Base-by-base conservation (phyloP, 2,113 vertebrate genomes). In the Sciurus niger region DNA sequence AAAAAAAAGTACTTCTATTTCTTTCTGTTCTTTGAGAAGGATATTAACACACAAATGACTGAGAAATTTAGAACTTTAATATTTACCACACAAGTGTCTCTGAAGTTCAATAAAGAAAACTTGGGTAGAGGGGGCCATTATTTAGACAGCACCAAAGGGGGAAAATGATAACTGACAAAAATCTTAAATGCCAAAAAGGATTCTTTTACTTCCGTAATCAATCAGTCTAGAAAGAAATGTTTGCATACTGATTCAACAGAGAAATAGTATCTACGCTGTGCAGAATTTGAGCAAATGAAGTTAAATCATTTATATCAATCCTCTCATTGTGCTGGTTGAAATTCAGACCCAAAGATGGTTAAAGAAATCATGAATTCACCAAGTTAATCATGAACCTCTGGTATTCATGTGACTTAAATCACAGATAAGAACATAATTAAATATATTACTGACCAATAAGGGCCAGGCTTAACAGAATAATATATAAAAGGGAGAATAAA, bases 51-150 rank as follows among this genome's bases (percentile, higher is more conserved):
- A 18, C 7, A 65, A 77, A 95, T 70, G 67, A 93, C 48, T 84
- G 48, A 82, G 89, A 97, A 93, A 70, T 96, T 96, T 40, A 60
- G 78, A 92, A 96, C 84, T 98, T 97, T 97, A 78, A 48, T 94
- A 93, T 96, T 98, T 97, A 94, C 58, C 79, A 83, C 73, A 90
- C 72, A 51, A 97, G 78, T 74, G 30, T 22, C 55, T 95, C 96
- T 92, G 97, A 96, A 96, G 22, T 84, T 94, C 74, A 96, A 70
- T 48, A 63, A 28, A 76, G 80, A 97, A 87, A 98, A 97, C 51
- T 73, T 73, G 30, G 32, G 14, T 77, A 17, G 24, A 91, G 48
- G 67, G 20, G 79, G 9, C 40, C 67, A 85, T 9, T 51, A 83
- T 48, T 68, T 68, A 55, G 32, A 77, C 4, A n/a, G 7, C 30